Percentiles rank a stretch among this genome's conserved stretches.
phyloP scores from a whole-genome alignment of 1,140 invertebrate species.

The Sycophaga agraensis region DNA sequence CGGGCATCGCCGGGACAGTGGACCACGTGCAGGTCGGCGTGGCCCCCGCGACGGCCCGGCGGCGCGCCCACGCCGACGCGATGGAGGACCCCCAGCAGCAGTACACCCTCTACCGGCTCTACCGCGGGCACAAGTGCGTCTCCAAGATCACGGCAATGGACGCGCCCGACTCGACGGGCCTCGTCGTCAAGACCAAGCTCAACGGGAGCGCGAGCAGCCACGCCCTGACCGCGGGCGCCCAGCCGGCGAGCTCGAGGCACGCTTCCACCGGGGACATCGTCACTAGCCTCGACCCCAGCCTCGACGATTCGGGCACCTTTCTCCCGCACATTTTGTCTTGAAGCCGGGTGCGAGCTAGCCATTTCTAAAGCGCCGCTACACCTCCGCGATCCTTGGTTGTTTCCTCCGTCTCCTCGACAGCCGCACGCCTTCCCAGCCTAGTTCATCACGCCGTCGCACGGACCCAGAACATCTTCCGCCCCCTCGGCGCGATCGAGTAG shows the following conservation, averaged over 20 bases:
- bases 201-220: constrained; percentile 55
- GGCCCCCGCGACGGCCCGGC: not conserved
- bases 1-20: constrained; percentile 37
- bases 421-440: too few species aligned
- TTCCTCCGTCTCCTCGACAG: too few species aligned
- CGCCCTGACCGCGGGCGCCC: constrained; percentile 47
- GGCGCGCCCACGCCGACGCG: constrained; percentile 37
- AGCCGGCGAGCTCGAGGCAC: constrained; percentile 50
- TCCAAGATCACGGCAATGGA: constrained; percentile 49
- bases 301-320: constrained; percentile 69
- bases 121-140: constrained; percentile 48
- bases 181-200: constrained; percentile 52
- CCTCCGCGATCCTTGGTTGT: not conserved
- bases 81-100: constrained; percentile 47
- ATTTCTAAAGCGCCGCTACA: constrained; percentile 44
- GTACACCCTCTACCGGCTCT: constrained; percentile 50
- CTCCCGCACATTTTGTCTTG: constrained; percentile 63
- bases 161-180: constrained; percentile 35
- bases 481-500: too few species aligned
- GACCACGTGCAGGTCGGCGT: constrained; percentile 31
- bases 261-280: constrained; percentile 56
- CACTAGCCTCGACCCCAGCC: constrained; percentile 60
- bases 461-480: too few species aligned
- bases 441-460: too few species aligned
- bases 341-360: constrained; percentile 53